Base-by-base conservation (phyloP, 2,888 invertebrate species). In the Drosophila parthenogenetica region DNA sequence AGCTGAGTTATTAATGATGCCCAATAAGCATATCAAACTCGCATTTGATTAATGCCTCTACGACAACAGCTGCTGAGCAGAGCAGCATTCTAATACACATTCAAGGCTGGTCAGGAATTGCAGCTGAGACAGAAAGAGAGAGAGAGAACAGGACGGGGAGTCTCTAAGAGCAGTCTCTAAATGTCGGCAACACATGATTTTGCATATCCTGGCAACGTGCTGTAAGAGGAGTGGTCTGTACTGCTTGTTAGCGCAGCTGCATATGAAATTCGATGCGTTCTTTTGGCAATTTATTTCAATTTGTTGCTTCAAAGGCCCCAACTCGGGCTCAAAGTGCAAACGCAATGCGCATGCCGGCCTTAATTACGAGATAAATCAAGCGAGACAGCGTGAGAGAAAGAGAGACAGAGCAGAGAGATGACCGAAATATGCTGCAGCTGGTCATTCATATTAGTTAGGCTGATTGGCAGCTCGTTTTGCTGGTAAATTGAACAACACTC, bases 241-340 rank as follows among this genome's bases (percentile, higher is more conserved):
- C 45, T 19, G 43, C 65, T 60, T 63, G 73, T 73, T 75, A 77
- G 57, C 63, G 63, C 57, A 61, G 60, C 46, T 68, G 73, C 77
- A 75, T 64, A 58, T 69, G 67, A 60, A 55, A 65, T 79, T 61
- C 69, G 60, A 48, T 49, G 65, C 40, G 49, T 43, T 69, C 81
- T 77, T 78, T 65, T 73, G 68, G 63, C 69, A 69, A 78, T 78
- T 73, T 73, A 80, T 80, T 69, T 73, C 78, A 78, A 76, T 79
- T 77, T 68, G 74, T 46, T 69, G 70, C 64, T n/a, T 75, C 75
- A 75, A 75, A 69, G 62, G 43, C 19, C 19, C 32, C n/a, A 8
- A 32, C 42, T 19, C n/a, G 2, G 42, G 22, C 17, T 58, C 73
- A 77, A 50, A 66, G 57, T 37, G 73, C 65, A 51, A 51, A 49